These are phyloP conservation scores for Ophion ellenae DNA, from an alignment of 2,888 invertebrate species.

Conservation along the genomic window DNA sequence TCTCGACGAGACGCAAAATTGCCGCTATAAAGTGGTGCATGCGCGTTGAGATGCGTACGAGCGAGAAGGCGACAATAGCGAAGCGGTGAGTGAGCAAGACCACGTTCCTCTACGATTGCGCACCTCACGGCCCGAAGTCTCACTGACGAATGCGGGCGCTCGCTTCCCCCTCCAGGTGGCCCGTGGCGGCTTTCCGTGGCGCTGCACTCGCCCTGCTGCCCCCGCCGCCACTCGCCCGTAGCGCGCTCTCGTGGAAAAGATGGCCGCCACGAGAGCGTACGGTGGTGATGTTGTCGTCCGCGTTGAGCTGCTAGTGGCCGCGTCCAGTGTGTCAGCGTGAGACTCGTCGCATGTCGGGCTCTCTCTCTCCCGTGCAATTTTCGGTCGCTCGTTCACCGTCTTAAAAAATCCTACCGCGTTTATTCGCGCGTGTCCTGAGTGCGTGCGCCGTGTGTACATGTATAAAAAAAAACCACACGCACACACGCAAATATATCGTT, in stretches of 20 bases:
- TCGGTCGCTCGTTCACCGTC: constrained; percentile 53
- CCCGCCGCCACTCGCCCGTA: constrained; percentile 40
- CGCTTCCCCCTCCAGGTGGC: background rate
- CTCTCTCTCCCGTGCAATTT: too few relatives aligned
- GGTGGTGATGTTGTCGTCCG: constrained; percentile 82
- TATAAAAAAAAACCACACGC: background rate
- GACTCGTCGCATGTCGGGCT: constrained; percentile 69
- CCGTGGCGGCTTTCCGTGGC: constrained; percentile 38
- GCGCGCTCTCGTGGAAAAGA: constrained; percentile 75
- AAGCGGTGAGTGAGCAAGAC: too few relatives aligned
- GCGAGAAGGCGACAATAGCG: too few relatives aligned
- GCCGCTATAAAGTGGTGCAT: too few relatives aligned
- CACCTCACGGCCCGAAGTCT: background rate
- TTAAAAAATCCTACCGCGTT: background rate
- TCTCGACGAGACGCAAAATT: too few relatives aligned
- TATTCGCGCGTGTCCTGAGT: background rate
- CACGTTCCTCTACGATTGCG: too few relatives aligned
- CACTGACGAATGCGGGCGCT: too few relatives aligned
- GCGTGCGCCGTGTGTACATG: background rate
- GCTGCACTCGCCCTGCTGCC: constrained; percentile 66
- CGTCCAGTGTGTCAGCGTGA: constrained; percentile 79
- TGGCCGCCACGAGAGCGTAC: constrained; percentile 83
- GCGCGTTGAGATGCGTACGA: too few relatives aligned
- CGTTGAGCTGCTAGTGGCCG: constrained; percentile 75
- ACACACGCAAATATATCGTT: background rate